Evolutionary conservation across 2,888 invertebrate species (phyloP).

Genomic region (Tetramorium bicarinatum): DNA sequence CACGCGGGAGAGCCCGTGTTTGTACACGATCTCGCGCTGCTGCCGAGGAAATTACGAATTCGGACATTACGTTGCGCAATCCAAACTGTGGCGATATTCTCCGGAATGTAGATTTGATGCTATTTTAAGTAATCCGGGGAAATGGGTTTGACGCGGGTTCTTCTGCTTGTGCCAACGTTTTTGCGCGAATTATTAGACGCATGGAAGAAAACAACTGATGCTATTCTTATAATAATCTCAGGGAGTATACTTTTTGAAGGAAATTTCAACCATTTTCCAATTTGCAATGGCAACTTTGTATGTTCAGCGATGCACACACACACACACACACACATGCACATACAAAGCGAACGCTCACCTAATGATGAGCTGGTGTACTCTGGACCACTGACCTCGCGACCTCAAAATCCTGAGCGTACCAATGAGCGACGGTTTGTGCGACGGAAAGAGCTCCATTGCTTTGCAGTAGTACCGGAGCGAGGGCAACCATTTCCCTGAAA

Average conservation of each 20-base stretch:
- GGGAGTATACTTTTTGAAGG: not conserved
- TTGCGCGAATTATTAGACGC: constrained; percentile 21
- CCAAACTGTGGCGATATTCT: constrained; percentile 5
- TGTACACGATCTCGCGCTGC: constrained; percentile 8
- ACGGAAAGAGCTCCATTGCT: constrained; percentile 87
- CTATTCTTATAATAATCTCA: not conserved
- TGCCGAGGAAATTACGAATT: constrained; percentile 41
- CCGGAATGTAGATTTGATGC: constrained; percentile 32
- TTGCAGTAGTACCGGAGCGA: constrained; percentile 88
- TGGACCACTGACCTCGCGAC: constrained; percentile 89
- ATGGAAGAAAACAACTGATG: not conserved
- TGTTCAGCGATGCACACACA: not conserved
- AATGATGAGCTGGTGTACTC: constrained; percentile 90
- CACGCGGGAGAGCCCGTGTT: constrained; percentile 7
- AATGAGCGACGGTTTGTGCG: constrained; percentile 88
- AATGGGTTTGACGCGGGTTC: not conserved
- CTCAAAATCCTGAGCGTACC: constrained; percentile 89
- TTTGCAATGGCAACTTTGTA: not conserved
- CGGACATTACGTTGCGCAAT: constrained; percentile 27
- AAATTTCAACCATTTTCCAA: not conserved
- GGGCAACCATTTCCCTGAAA: constrained; percentile 87
- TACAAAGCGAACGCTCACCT: constrained; percentile 86
- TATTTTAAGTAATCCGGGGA: constrained; percentile 37
- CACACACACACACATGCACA: not conserved
- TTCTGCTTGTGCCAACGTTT: not conserved